phyloP scores from a whole-genome alignment of 1,140 invertebrate genomes.

The Manduca sexta region DNA sequence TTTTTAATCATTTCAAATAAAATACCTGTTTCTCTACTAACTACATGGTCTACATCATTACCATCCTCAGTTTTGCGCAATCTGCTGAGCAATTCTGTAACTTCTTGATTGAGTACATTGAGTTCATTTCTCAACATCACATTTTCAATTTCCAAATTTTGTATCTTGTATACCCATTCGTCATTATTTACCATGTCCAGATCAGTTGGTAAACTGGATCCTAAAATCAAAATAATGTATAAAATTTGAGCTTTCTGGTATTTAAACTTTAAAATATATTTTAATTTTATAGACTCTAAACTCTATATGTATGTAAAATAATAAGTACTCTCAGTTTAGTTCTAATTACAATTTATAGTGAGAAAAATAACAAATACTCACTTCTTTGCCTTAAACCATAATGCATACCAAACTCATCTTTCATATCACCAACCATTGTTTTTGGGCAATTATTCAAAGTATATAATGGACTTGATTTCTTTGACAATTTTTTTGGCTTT shows the following conservation, averaged over 20 bases:
- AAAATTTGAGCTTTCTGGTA: too few relatives aligned
- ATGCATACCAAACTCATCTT: constrained; percentile 12
- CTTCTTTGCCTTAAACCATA: constrained; percentile 45
- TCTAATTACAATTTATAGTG: too few relatives aligned
- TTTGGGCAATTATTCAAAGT: constrained; percentile 37
- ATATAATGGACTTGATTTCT: constrained; percentile 28
- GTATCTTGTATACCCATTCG: constrained; percentile 56
- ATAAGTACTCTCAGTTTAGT: too few relatives aligned
- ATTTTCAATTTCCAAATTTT: constrained; percentile 70
- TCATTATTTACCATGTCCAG: constrained; percentile 40
- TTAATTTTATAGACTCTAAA: too few relatives aligned
- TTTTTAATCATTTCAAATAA: too few relatives aligned
- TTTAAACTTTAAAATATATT: too few relatives aligned
- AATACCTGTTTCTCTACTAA: background rate
- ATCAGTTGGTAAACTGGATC: constrained; percentile 46
- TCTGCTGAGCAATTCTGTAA: constrained; percentile 47
- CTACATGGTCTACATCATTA: constrained; percentile 27
- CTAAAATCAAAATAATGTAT: constrained; percentile 25
- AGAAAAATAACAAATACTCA: constrained; percentile 28
- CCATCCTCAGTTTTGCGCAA: constrained; percentile 54
- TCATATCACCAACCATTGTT: constrained; percentile 35
- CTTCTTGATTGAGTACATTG: constrained; percentile 56
- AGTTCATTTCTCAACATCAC: constrained; percentile 72
- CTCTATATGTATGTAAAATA: too few relatives aligned
- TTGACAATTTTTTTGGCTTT: constrained; percentile 19